Evolutionary conservation across 2,888 invertebrate genomes (phyloP), one percentile per base, ranked within the genome.

Genomic region (Salpingus planirostris): DNA sequence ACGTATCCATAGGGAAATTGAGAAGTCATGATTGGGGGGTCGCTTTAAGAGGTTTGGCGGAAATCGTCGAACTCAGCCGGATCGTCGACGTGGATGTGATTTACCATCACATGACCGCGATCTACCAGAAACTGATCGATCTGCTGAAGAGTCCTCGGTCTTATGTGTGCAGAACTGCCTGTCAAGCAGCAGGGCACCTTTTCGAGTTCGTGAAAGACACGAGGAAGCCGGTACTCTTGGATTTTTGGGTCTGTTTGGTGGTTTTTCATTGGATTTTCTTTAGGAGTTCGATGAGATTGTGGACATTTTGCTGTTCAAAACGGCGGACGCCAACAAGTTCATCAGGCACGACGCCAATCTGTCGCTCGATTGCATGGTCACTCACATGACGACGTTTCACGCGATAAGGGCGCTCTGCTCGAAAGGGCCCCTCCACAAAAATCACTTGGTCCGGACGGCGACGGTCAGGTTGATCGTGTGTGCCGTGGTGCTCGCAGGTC

Each of bases 221-320:
- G 3, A 52, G 63, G 37, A 52, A 64, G 33, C 67, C 67, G 14
- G 65, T 65, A 54, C 50, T 44, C 10, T 31, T 27, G 27, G 14
- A 14, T 15, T 10, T 26, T 10, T 27, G 18, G 10, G 2, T 27
- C 10, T 28, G 2, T 13, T 13, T 12, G 7, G 4, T 26, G 6
- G 5, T 10, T 15, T 15, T n/a, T n/a, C n/a, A n/a, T n/a, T n/a
- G n/a, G n/a, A 18, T 18, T 18, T 18, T 18, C 18, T 45, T 2
- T 54, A 81, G 80, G 83, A 84, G 57, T 74, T 82, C 54, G 80
- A 81, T 52, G 76, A 78, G 52, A 73, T 79, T n/a, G 69, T 78
- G 2, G 71, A 74, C 27, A 65, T 70, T 8, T 64, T 85, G 26
- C 63, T 85, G 32, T 69, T 67, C 35, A 82, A 81, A 62, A 77